These are phyloP conservation scores for Pteria penguin DNA, from an alignment of 2,888 invertebrate species.

Conservation along the genomic window DNA sequence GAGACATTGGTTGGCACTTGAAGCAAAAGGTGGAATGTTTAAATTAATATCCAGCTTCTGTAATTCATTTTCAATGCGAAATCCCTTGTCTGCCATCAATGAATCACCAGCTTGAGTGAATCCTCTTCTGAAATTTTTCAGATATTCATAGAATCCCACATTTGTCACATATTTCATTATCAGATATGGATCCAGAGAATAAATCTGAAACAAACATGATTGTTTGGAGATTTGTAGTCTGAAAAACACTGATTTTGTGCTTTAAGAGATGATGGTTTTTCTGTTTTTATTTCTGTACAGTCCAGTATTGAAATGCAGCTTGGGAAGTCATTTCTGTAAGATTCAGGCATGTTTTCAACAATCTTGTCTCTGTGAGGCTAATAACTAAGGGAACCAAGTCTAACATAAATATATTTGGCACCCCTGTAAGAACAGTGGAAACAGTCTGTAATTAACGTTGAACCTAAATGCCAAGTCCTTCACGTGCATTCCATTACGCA, in stretches of 20 bases:
- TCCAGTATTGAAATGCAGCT: conserved; percentile 24
- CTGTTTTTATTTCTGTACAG: conserved; percentile 34
- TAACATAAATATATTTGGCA: conserved; percentile 45
- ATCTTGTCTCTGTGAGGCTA: conserved; percentile 38
- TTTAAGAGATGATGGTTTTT: conserved; percentile 28
- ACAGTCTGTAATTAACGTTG: conserved; percentile 32
- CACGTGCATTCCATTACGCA: conserved; percentile 39
- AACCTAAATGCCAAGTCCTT: conserved; percentile 43
- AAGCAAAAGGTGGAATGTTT: conserved; percentile 33
- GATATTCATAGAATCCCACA: conserved; percentile 2
- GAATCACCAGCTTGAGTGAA: neutral
- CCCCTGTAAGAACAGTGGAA: conserved; percentile 31
- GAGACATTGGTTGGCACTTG: conserved; percentile 8
- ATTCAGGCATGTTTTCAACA: conserved; percentile 13
- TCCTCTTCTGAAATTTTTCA: neutral
- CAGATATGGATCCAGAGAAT: conserved; percentile 41
- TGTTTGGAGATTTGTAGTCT: conserved; percentile 34
- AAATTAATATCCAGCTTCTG: conserved; percentile 18
- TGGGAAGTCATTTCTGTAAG: conserved; percentile 27
- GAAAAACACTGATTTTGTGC: conserved; percentile 25
- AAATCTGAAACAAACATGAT: conserved; percentile 34
- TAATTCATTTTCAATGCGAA: conserved; percentile 30
- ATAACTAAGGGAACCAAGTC: conserved; percentile 38
- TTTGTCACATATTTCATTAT: conserved; percentile 38
- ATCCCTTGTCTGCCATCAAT: conserved; percentile 43